Conservation (phyloP, 2,888 invertebrate genomes). For the Dusona sp. region DNA sequence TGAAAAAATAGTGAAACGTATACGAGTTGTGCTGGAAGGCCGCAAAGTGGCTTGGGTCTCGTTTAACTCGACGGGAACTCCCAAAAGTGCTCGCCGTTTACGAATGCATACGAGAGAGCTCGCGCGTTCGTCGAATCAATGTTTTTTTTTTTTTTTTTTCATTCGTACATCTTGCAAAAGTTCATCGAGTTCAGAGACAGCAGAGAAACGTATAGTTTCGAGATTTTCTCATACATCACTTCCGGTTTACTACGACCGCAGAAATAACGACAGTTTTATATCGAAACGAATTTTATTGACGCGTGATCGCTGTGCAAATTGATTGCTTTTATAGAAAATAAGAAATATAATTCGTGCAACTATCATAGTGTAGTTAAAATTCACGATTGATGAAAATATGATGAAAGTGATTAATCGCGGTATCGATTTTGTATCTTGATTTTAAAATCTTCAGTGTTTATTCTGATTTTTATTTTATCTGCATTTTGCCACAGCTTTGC, state of each 20-base stretch:
- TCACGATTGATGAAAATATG: background rate
- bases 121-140: conserved; percentile 61
- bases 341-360: background rate
- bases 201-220: background rate
- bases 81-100: conserved; percentile 72
- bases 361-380: background rate
- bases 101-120: conserved; percentile 67
- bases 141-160: conserved; percentile 47
- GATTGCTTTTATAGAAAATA: background rate
- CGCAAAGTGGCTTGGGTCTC: conserved; percentile 73
- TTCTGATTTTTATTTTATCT: conserved; percentile 48
- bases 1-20: conserved; percentile 38
- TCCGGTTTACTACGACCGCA: background rate
- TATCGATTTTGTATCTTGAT: background rate
- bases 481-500: conserved; percentile 49
- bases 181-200: conserved; percentile 1
- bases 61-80: conserved; percentile 73
- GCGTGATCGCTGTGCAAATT: background rate
- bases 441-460: background rate
- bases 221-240: conserved; percentile 37
- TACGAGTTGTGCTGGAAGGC: conserved; percentile 49
- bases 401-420: background rate
- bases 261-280: background rate
- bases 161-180: conserved; percentile 49
- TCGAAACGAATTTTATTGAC: background rate